Base-by-base conservation (phyloP, 1,140 invertebrate genomes). In the Halesus radiatus region DNA sequence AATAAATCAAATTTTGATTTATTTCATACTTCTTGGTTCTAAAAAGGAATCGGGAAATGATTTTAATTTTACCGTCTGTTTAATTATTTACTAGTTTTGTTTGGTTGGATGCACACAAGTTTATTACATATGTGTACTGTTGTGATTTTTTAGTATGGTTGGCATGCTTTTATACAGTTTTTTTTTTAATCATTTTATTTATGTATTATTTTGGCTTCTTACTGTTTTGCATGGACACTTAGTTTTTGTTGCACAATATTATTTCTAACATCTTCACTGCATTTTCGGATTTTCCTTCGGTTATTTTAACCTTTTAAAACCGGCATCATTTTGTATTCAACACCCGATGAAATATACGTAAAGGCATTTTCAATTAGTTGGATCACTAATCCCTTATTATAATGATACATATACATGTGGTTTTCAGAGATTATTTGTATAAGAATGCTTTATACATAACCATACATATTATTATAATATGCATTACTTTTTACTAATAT, bases 281-380 rank as follows among this genome's bases (percentile, higher is more conserved):
- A 73, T 73, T 73, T 73, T 73, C 70, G 70, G 68, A 22, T 66
- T 66, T 23, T 7, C 56, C 56, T 60, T 60, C 18, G 18, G 56
- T 23, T 20, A 23, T 6, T 18, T 23, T 60, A 22, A 18, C 20
- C 18, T 60, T 10, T 22, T 23, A 60, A 60, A 60, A 23, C 56
- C 18, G 56, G 3, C 23, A 60, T 45, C 37, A 45, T 72, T 72
- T 50, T 72, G 26, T 54, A 54, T 53, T 75, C 53, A 32, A 74
- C 26, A 78, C 80, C 81, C 62, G 77, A 80, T 73, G 78, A 82
- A 82, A 79, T 75, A 77, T 32, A 82, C 78, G 77, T 76, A 77
- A 78, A 74, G 81, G 81, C 81, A 82, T 82, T 82, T 82, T 82
- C 81, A 82, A 82, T 80, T 53, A 50, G 62, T 58, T 58, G 10